phyloP scores from a whole-genome alignment of 2,888 invertebrate species.

The Clistopyga incitator region DNA sequence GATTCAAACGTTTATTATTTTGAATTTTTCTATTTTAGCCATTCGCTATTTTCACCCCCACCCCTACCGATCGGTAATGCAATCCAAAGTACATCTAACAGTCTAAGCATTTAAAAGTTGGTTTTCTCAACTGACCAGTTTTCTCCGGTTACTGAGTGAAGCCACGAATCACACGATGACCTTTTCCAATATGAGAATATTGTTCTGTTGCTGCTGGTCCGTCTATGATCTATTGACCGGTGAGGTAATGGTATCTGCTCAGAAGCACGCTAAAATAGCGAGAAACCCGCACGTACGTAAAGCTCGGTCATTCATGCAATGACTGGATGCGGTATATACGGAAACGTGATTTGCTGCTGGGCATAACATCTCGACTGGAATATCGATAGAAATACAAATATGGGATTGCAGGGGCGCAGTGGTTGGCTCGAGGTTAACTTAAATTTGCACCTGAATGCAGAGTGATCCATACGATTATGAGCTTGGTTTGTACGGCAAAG shows the following conservation, averaged over 20 bases:
- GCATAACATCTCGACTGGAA: slow-evolving; percentile 44
- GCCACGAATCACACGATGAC: background rate
- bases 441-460: slow-evolving; percentile 68
- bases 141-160: background rate
- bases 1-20: no score
- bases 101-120: no score
- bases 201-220: background rate
- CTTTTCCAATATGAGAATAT: slow-evolving; percentile 23
- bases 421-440: slow-evolving; percentile 60
- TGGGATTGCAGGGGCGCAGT: slow-evolving; percentile 18
- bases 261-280: slow-evolving; percentile 36
- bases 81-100: no score
- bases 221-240: slow-evolving; percentile 19
- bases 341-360: slow-evolving; percentile 56
- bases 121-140: no score
- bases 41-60: no score
- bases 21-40: no score
- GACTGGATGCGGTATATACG: background rate
- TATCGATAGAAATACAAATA: slow-evolving; percentile 62
- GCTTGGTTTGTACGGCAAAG: slow-evolving; percentile 51
- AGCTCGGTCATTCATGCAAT: slow-evolving; percentile 15
- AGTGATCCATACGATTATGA: slow-evolving; percentile 70
- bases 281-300: slow-evolving; percentile 6
- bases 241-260: background rate
- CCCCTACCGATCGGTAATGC: no score